Base-by-base conservation (phyloP, 2,797 vertebrate genomes). In the Sebastolobus alascanus region DNA sequence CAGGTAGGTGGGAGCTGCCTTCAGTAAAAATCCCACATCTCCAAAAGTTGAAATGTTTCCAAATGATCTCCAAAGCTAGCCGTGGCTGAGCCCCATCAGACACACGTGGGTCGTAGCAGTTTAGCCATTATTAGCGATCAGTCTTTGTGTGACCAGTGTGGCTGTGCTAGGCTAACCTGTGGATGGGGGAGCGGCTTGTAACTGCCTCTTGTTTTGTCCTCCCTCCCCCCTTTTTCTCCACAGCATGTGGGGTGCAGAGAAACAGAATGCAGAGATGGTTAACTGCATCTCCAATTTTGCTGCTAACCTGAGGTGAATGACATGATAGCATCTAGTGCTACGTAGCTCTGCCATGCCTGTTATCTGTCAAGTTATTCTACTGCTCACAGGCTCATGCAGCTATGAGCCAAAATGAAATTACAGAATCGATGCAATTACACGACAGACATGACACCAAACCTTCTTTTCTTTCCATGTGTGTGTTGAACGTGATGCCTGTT, bases 171-270 rank as follows among this genome's bases (percentile, higher is more conserved):
- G 73, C 84, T 89, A 73, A 78, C 77, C 70, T 77, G 75, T 75
- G 55, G 33, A 61, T 75, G 40, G 56, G 72, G 75, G 83, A 89
- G 87, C 75, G 61, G 84, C 92, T 88, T 91, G 61, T 94, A 89
- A 93, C 84, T 54, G 81, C 89, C 81, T 94, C 73, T 94, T 93
- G 84, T 94, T 87, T 91, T 93, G 75, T 93, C 79, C 77, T 59
- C 86, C 86, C 68, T 55, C 43, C 71, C 77, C 67, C 75, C 67
- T n/a, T 93, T 92, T 75, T 95, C 87, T 95, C 93, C 89, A 94
- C 95, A 96, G 95, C 93, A 95, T 96, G 94, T 96, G 95, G 95
- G 94, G 95, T 88, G 93, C 95, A 93, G 95, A 96, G 83, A 96
- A 95, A 92, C 95, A 96, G 91, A 95, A 90, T 87, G 94, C 91